phyloP scores from a whole-genome alignment of 2,797 vertebrate genomes.

The Microhierax caerulescens region DNA sequence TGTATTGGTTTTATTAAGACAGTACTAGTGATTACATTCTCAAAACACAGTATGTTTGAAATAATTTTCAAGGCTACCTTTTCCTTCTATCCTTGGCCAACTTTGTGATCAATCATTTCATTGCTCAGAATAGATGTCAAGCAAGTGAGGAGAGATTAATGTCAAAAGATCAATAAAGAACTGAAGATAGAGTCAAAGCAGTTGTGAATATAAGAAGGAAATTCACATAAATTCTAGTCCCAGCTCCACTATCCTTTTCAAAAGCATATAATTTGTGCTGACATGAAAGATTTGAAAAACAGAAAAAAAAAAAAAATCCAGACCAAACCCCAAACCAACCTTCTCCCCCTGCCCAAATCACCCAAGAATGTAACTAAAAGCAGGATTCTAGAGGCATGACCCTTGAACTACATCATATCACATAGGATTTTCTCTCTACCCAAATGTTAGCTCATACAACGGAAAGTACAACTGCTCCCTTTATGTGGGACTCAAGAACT shows the following conservation, averaged over 20 bases:
- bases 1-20: neutral
- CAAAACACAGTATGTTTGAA: neutral
- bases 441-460: neutral
- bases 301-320: neutral
- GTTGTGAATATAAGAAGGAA: neutral
- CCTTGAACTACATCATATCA: neutral
- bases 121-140: neutral
- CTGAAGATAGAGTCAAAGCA: neutral
- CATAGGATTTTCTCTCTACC: neutral
- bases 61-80: neutral
- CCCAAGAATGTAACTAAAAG: neutral
- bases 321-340: neutral
- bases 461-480: neutral
- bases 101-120: neutral
- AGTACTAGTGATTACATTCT: neutral
- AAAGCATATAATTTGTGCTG: neutral
- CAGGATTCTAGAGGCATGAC: neutral
- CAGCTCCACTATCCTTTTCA: neutral
- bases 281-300: neutral
- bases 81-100: neutral
- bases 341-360: neutral
- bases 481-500: neutral
- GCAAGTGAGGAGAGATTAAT: neutral
- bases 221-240: neutral
- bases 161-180: slow-evolving; percentile 1